Base-by-base conservation (phyloP, 2,797 vertebrate species). In the Chanos chanos region DNA sequence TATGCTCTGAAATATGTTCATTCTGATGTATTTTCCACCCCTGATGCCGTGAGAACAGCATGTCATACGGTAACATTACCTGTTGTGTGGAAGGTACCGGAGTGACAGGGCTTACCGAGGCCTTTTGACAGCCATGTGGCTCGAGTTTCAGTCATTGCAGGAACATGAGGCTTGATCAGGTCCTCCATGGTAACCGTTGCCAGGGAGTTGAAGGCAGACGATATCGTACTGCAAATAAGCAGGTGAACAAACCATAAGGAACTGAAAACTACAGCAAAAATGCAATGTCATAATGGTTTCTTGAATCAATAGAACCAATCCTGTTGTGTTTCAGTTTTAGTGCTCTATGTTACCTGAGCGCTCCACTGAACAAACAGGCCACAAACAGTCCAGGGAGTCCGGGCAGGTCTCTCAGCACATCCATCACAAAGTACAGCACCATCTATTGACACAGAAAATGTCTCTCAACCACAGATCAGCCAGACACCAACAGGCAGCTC, bases 151-250 rank as follows among this genome's bases (percentile, higher is more conserved):
- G 88, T 85, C 83, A 95, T 88, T 51, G 57, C 63, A 1, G 91
- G 88, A 75, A 89, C 93, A 75, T 90, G 65, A 12, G 94, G 94
- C 49, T 92, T 94, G 48, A 96, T 92, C 61, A 96, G 78, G 79
- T 96, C 94, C 77, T 95, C 93, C 92, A 96, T 90, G 0, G 94
- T 96, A 28, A 96, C 94, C 0, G 93, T 94, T 18, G 94, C 94
- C 65, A 96, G 63, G 8, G 94, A 96, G 73, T 94, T 96, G 66
- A 96, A 96, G 19, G 94, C 93, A 21, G 94, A 96, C 1, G 94
- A 96, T 76, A 96, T 94, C 56, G 94, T 95, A 79, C 94, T 96
- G 68, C 8, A 65, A 45, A 47, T 27, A 33, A 33, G 45, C n/a
- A 4, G 8, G 18, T 5, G 12, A 10, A 3, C n/a, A n/a, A n/a